Base-by-base conservation (phyloP, 2,888 invertebrate genomes). In the Orchestes rusci region DNA sequence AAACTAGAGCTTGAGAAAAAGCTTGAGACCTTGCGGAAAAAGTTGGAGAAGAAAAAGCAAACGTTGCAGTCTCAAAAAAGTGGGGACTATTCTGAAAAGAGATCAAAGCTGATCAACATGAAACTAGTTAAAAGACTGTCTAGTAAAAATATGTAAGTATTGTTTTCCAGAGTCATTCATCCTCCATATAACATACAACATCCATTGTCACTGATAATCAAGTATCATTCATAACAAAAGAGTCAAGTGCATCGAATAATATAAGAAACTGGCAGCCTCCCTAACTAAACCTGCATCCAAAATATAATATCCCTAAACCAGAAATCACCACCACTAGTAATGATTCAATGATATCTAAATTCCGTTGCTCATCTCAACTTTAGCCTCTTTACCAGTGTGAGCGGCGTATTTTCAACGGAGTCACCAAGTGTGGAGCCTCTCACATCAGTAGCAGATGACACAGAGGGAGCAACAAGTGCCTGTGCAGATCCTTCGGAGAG, bases 1-100 rank as follows among this genome's bases (percentile, higher is more conserved):
- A 77, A 82, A 31, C 61, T 77, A 1, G 93, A 94, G 65, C 69
- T 93, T 53, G 88, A 92, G 42, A 89, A 92, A 62, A 93, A 94
- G 62, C 66, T 95, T 43, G 91, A 93, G 57, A 74, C 80, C 18
- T 63, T 94, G 45, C 74, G 83, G 40, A 82, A 87, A 61, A 90
- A 89, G 57, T 83, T 84, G 59, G 88, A 88, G 55, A 87, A 88
- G 68, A 84, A 84, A 57, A 78, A 77, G 59, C 61, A 74, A 30
- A 77, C 81, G 44, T 48, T 69, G 33, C 74, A 74, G 47, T 70
- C 74, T 1, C 78, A 77, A 55, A 74, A 76, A 44, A 75, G 75
- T 0, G 68, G 79, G 1, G 81, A 80, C 53, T 70, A 70, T 7
- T 76, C 79, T 17, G 77, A 76, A 53, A 77, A 77, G 53, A 77